Conservation (phyloP, 1,140 invertebrate genomes). For the Drosophila pallidifrons region DNA sequence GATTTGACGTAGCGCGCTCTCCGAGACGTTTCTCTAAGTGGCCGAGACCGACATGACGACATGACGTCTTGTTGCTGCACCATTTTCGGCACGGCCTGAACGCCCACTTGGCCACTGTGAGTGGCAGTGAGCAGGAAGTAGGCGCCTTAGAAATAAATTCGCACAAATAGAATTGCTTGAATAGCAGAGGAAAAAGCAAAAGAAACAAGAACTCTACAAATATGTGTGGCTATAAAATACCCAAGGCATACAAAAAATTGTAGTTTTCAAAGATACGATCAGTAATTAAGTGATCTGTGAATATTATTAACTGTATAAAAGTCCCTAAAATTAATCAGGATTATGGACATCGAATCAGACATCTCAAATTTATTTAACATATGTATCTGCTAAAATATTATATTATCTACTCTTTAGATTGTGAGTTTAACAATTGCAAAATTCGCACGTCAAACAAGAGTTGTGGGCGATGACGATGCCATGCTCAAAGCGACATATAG, state of each 20-base stretch:
- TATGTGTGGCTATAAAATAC: too few species aligned
- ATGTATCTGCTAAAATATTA: too few species aligned
- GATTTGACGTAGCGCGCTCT: conserved; percentile 10
- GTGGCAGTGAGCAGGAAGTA: conserved; percentile 63
- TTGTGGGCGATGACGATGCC: conserved; percentile 20
- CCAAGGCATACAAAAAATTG: neutral
- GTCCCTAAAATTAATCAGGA: too few species aligned
- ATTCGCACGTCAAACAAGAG: conserved; percentile 22
- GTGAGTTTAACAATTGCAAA: conserved; percentile 28
- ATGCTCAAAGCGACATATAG: neutral
- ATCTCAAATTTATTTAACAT: too few species aligned
- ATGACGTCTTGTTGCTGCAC: conserved; percentile 54
- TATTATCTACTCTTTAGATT: too few species aligned
- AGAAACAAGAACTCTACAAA: neutral
- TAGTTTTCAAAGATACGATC: too few species aligned
- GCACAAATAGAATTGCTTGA: neutral
- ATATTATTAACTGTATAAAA: too few species aligned
- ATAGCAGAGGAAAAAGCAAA: neutral
- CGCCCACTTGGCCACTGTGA: conserved; percentile 50
- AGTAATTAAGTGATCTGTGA: too few species aligned
- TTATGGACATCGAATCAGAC: too few species aligned
- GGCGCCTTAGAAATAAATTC: conserved; percentile 5
- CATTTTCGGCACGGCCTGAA: conserved; percentile 61
- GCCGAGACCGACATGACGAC: conserved; percentile 54
- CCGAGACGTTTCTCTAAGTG: conserved; percentile 3